Conservation (phyloP, 1,140 invertebrate genomes). For the Muscidifurax raptorellus region DNA sequence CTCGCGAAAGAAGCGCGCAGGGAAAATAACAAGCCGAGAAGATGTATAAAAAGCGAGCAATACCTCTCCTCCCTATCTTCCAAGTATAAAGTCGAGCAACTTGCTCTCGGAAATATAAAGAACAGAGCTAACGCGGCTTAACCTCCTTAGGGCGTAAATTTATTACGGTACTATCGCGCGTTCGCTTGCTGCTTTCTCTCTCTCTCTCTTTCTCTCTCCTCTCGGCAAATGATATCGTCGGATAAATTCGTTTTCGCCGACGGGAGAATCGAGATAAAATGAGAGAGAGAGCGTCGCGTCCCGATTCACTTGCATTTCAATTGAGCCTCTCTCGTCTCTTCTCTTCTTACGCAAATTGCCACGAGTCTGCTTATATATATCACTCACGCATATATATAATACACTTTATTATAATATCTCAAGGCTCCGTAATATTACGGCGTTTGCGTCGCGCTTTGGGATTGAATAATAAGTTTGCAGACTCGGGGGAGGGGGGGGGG, state of each 20-base stretch:
- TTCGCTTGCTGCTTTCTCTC: constrained; percentile 51
- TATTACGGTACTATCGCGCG: constrained; percentile 71
- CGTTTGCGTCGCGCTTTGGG: constrained; percentile 1
- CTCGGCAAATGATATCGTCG: constrained; percentile 70
- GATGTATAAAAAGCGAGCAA: constrained; percentile 44
- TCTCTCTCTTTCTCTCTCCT: constrained; percentile 49
- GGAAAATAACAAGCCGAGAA: constrained; percentile 46
- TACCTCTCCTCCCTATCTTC: neutral
- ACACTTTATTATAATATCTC: constrained; percentile 45
- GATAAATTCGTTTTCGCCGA: constrained; percentile 69
- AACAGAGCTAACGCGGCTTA: constrained; percentile 74
- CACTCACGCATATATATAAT: constrained; percentile 26
- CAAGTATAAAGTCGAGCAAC: constrained; percentile 31
- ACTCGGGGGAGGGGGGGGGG: neutral
- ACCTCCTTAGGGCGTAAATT: constrained; percentile 75
- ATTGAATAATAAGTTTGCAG: constrained; percentile 44
- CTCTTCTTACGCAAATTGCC: constrained; percentile 33
- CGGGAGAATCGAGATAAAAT: constrained; percentile 69
- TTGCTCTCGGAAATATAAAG: constrained; percentile 73
- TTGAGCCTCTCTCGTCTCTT: constrained; percentile 30
- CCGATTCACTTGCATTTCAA: constrained; percentile 47
- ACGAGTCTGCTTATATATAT: constrained; percentile 15
- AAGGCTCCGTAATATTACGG: neutral
- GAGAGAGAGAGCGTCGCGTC: constrained; percentile 41
- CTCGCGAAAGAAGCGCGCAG: neutral